These are phyloP conservation scores for Bellardia pandia DNA, from an alignment of 2,888 invertebrate species.

Conservation along the genomic window DNA sequence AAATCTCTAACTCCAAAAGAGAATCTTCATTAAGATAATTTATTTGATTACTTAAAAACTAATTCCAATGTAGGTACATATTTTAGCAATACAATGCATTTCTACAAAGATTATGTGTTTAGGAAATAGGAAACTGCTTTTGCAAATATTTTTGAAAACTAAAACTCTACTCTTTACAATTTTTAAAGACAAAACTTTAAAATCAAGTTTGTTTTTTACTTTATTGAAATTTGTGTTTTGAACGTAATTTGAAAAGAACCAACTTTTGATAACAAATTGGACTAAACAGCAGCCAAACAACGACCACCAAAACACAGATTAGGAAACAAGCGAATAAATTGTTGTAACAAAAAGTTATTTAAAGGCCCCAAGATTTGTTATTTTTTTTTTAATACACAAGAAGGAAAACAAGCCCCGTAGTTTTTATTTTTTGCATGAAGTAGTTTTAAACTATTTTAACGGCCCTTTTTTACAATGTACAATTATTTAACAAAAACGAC, in stretches of 20 bases:
- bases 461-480: neutral
- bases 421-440: neutral
- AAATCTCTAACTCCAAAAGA: slow-evolving; percentile 5
- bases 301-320: slow-evolving; percentile 25
- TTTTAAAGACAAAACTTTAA: slow-evolving; percentile 4
- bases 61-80: neutral
- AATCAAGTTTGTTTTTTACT: neutral
- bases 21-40: too few relatives aligned
- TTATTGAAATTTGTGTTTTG: neutral
- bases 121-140: neutral
- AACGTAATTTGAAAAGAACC: slow-evolving; percentile 3
- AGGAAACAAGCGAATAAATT: slow-evolving; percentile 32
- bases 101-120: neutral
- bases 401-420: slow-evolving; percentile 59
- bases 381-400: neutral
- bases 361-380: slow-evolving; percentile 15
- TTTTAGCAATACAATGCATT: slow-evolving; percentile 23
- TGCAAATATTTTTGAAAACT: too few relatives aligned
- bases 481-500: neutral
- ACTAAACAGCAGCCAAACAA: slow-evolving; percentile 45
- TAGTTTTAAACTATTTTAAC: neutral
- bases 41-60: too few relatives aligned
- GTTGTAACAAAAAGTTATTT: neutral
- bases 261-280: slow-evolving; percentile 6
- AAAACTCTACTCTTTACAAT: neutral